Evolutionary conservation across 2,888 invertebrate species (phyloP).

Genomic region (Athripsodes cinereus): DNA sequence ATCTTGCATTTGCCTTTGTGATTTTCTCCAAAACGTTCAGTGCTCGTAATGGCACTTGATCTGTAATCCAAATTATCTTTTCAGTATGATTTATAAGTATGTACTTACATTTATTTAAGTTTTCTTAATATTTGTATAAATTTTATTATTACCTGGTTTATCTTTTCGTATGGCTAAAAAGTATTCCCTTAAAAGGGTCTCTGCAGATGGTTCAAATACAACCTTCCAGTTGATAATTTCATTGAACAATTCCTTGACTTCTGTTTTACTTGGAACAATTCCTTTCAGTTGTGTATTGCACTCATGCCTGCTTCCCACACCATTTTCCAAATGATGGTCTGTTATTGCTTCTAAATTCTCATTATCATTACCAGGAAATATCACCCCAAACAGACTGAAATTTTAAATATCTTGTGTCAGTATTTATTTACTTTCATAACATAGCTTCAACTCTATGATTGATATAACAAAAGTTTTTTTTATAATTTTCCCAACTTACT

Average conservation of each 20-base stretch:
- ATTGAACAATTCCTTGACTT: constrained; percentile 4
- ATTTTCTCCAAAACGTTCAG: constrained; percentile 14
- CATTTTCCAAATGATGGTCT: constrained; percentile 9
- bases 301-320: background rate
- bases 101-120: too few relatives aligned
- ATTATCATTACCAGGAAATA: constrained; percentile 10
- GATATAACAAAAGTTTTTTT: background rate
- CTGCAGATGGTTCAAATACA: constrained; percentile 5
- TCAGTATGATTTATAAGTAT: too few relatives aligned
- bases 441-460: background rate
- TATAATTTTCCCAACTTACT: constrained; percentile 5
- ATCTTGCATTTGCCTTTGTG: constrained; percentile 16
- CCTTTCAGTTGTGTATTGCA: background rate
- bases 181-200: constrained; percentile 15
- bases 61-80: constrained; percentile 4
- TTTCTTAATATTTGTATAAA: too few relatives aligned
- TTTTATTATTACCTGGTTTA: constrained; percentile 19
- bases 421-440: too few relatives aligned
- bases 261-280: background rate
- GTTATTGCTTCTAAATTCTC: constrained; percentile 2
- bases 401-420: background rate
- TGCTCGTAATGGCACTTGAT: constrained; percentile 6
- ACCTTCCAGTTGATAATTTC: constrained; percentile 13
- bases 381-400: constrained; percentile 20
- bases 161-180: constrained; percentile 19